Conservation (phyloP, 2,888 invertebrate species). For the Euclidia mi region DNA sequence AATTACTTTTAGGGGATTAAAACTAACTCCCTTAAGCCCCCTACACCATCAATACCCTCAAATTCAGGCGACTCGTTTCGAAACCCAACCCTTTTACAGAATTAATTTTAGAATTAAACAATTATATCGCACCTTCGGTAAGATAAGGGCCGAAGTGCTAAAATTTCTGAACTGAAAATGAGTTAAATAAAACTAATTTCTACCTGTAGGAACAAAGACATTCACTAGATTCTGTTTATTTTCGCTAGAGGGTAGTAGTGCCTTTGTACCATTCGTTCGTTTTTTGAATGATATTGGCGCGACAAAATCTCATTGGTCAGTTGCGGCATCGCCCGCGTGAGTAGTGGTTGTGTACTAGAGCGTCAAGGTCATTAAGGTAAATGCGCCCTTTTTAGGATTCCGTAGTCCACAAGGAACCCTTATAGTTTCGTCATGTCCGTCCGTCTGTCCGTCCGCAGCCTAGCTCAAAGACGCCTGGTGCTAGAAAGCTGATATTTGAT, state of each 20-base stretch:
- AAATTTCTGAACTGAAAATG: conserved; percentile 20
- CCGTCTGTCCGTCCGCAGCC: no score
- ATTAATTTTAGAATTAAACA: no score
- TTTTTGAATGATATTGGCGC: conserved; percentile 3
- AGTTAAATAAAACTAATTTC: conserved; percentile 24
- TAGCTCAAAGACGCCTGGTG: no score
- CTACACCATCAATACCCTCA: no score
- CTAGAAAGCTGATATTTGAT: no score
- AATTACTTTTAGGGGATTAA: no score
- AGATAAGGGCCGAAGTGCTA: conserved; percentile 19
- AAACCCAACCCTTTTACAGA: no score
- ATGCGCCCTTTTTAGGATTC: conserved; percentile 32
- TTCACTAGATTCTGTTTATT: neutral
- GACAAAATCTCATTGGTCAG: conserved; percentile 43
- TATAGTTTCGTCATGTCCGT: no score
- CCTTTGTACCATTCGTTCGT: conserved; percentile 2
- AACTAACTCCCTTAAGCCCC: no score
- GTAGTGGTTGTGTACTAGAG: conserved; percentile 19
- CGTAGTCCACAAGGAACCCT: no score
- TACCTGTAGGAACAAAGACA: conserved; percentile 18
- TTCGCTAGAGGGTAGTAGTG: neutral
- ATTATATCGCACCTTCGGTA: conserved; percentile 24
- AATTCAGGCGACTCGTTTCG: no score
- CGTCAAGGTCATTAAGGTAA: conserved; percentile 28
- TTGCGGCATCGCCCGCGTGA: conserved; percentile 23